Evolutionary conservation across 1,140 invertebrate genomes (phyloP), one percentile per base, ranked within the genome.

Genomic region (Phocides pigmalion): DNA sequence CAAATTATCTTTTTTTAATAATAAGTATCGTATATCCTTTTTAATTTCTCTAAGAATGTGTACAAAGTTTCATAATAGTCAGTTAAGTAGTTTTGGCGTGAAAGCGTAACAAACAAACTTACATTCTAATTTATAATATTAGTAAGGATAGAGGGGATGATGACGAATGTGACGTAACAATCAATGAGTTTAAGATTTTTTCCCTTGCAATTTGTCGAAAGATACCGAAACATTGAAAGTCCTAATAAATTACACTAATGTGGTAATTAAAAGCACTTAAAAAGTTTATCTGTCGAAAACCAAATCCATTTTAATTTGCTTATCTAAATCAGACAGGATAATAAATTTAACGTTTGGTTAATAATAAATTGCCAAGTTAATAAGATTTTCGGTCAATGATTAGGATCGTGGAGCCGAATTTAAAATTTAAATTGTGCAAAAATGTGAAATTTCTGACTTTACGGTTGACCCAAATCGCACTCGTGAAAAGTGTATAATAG

Each of bases 401-500:
- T 28, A 42, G 3, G 20, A 56, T 56, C 17, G 37, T 15, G 20
- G 4, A 11, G 9, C 8, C 11, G 9, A 6, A 58, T 58, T 58
- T 44, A 58, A 46, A 58, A 50, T 50, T 50, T 15, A 42, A 42
- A 25, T 42, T 42, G 39, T 17, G 22, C 47, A n/a, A 16, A 41
- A 50, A 50, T 32, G 47, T 32, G 47, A 50, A 28, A 50, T 50
- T 49, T 15, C 3, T 28, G 20, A 58, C 54, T 58, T 44, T 6
- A 32, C 22, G 22, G 20, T 56, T 58, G 54, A 46, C 54, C 54
- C 32, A 35, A 58, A 58, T 58, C 41, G 41, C 25, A 32, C 15
- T 46, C 22, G 25, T 58, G 41, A 58, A 58, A 58, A 32, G 41
- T 46, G 42, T 58, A 51, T 51, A 58, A 58, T 58, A 58, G 54